phyloP scores from a whole-genome alignment of 2,797 vertebrate genomes.

The Periparus ater region DNA sequence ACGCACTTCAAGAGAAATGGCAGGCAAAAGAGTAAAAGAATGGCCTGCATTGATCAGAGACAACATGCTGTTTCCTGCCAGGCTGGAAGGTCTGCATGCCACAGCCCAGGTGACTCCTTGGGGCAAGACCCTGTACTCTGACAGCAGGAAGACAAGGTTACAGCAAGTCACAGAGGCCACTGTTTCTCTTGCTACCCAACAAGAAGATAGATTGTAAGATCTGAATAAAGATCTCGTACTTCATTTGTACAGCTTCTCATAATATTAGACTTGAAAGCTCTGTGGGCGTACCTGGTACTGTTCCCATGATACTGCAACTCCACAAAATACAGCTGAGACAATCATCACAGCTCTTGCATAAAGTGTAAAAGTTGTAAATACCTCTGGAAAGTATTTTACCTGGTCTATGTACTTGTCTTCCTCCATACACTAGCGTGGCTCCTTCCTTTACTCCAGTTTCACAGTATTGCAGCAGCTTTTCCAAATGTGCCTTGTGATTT shows the following conservation, averaged over 20 bases:
- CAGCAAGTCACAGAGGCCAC: neutral
- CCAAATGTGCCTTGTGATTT: conserved; percentile 94
- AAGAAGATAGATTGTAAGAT: neutral
- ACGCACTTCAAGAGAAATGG: neutral
- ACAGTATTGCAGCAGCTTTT: conserved; percentile 95
- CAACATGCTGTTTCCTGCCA: neutral
- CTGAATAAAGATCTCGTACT: neutral
- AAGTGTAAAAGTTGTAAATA: neutral
- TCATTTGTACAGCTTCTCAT: neutral
- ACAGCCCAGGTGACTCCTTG: neutral
- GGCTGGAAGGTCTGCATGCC: neutral
- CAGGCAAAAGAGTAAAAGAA: neutral
- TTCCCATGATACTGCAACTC: neutral
- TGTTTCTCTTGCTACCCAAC: neutral
- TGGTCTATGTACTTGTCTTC: conserved; percentile 85
- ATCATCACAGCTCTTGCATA: neutral
- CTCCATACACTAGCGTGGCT: conserved; percentile 89
- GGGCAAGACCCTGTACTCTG: neutral
- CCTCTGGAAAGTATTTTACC: conserved; percentile 74
- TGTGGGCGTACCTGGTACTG: neutral
- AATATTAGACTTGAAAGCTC: neutral
- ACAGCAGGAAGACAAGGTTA: neutral
- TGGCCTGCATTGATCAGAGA: neutral
- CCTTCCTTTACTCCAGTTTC: conserved; percentile 91
- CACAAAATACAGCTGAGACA: neutral